phyloP scores from a whole-genome alignment of 2,888 invertebrate genomes.

The Heliconius charithonia region DNA sequence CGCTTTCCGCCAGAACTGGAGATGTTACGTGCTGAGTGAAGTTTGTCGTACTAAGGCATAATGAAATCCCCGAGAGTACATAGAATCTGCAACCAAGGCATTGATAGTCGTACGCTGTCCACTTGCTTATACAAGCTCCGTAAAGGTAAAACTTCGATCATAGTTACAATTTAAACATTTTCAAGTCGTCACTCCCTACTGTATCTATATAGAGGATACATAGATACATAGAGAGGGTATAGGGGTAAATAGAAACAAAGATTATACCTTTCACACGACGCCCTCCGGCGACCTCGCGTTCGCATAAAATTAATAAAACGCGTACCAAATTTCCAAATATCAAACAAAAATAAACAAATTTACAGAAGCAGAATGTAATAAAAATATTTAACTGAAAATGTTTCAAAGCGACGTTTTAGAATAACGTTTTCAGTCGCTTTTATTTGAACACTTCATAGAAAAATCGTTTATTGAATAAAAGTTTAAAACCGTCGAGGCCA shows the following conservation, averaged over 20 bases:
- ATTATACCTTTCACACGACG: slow-evolving; percentile 1
- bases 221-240: neutral
- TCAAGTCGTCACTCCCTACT: neutral
- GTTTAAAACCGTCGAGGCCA: neutral
- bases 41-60: no score
- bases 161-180: neutral
- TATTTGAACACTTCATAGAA: slow-evolving; percentile 3
- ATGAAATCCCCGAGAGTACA: no score
- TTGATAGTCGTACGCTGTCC: no score
- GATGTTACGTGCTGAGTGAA: no score
- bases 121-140: no score
- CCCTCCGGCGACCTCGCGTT: neutral
- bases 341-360: slow-evolving; percentile 16
- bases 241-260: neutral
- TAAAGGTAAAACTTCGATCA: neutral
- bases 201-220: neutral
- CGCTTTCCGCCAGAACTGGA: no score
- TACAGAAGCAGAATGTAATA: slow-evolving; percentile 7
- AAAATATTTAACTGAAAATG: slow-evolving; percentile 11
- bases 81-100: no score
- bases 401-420: slow-evolving; percentile 10
- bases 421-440: neutral
- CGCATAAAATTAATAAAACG: slow-evolving; percentile 15
- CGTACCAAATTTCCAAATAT: slow-evolving; percentile 13
- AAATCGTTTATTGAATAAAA: slow-evolving; percentile 11